Base-by-base conservation (phyloP, 2,113 vertebrate genomes). In the Pseudorectes ferrugineus region DNA sequence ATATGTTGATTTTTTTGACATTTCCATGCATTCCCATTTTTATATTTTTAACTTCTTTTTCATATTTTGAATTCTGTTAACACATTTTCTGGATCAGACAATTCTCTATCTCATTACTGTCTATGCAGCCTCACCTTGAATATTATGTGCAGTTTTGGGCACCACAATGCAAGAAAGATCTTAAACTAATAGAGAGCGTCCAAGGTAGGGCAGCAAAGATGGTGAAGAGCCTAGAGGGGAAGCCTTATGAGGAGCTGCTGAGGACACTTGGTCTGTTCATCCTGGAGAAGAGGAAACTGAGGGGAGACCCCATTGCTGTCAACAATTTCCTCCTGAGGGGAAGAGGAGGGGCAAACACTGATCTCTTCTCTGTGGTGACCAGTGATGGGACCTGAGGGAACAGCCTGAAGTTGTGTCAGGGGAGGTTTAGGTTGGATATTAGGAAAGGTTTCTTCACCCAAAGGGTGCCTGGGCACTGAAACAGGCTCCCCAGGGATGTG, bases 171-270 rank as follows among this genome's bases (percentile, higher is more conserved):
- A 36, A 31, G n/a, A 48, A 73, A 46, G 20, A 6, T 6, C 31
- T 42, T 31, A 11, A 31, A 42, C 9, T 43, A 9, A 31, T 58
- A 14, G 9, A 22, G 6, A 31, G 7, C 0, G 1, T 31, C 31
- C 31, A 43, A 58, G 31, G 5, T 17, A 67, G 7, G 26, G 36
- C 9, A 49, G 25, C 3, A 31, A 76, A 66, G 43, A 35, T 25
- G 11, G 7, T 31, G 25, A 36, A 67, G 61, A 21, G 17, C 18
- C 25, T 75, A 17, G 45, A 58, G 14, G 17, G 7, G 31, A 51
- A 76, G 31, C 21, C 1, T 0, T 10, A 4, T 14, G 36, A 36
- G 11, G 11, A 67, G 5, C 16, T 14, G 21, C 25, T 75, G 36
- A 36, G 26, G 31, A 4, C 17, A 8, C 4, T 33, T 66, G 17